A percentile compares a stretch with the other conserved stretches of the same genome.
Evolutionary conservation across 2,113 vertebrate genomes (phyloP).

Genomic region (Alligator sinensis): DNA sequence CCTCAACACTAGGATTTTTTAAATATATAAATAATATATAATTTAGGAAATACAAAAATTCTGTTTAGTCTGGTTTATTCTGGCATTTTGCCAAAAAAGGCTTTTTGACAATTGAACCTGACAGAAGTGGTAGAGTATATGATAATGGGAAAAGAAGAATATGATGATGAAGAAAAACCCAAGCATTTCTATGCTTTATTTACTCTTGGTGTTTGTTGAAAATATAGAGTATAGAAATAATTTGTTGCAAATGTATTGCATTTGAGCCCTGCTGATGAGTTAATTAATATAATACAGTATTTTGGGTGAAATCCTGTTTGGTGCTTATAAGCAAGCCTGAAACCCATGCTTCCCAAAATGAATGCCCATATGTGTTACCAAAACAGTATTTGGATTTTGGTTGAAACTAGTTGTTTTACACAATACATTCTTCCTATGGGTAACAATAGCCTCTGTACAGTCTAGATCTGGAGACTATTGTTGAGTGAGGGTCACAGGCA

Average conservation of each 20-base stretch:
- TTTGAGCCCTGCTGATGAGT: neutral
- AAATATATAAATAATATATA: neutral
- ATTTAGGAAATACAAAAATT: neutral
- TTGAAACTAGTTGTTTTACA: neutral
- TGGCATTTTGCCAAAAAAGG: neutral
- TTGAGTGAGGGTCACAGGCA: neutral
- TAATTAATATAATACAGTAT: neutral
- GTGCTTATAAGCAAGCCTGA: neutral
- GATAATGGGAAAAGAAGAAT: neutral
- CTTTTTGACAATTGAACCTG: neutral
- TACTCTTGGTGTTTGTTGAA: neutral
- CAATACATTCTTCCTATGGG: neutral
- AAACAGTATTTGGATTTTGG: neutral
- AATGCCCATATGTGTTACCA: neutral
- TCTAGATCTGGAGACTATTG: neutral
- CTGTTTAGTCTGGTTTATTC: neutral
- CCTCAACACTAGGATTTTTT: neutral
- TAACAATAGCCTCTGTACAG: neutral
- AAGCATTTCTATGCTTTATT: neutral
- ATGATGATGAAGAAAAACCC: rapidly evolving
- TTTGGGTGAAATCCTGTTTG: neutral
- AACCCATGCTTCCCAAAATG: neutral
- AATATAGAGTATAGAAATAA: neutral
- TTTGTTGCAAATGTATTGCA: neutral
- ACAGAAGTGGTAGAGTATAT: neutral